These are phyloP conservation scores for Trichacis sp. DNA, from an alignment of 2,888 invertebrate genomes.

Conservation along the genomic window DNA sequence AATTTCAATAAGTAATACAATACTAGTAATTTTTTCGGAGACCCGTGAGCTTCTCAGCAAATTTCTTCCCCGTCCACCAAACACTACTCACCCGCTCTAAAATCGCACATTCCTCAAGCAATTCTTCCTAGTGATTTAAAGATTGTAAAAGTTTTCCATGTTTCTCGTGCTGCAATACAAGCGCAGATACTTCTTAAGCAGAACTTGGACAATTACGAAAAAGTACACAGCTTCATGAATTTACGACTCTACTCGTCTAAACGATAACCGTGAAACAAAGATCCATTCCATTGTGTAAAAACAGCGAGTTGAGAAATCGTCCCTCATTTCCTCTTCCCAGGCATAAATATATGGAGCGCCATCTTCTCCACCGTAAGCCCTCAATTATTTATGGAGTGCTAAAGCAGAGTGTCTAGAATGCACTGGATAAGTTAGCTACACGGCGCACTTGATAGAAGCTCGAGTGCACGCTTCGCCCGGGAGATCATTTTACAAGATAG, in stretches of 20 bases:
- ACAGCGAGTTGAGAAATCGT: not conserved
- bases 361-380: slow-evolving; percentile 9
- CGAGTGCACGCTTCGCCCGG: slow-evolving; percentile 10
- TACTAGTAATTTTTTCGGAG: no score
- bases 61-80: no score
- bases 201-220: slow-evolving; percentile 57
- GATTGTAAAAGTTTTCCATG: slow-evolving; percentile 51
- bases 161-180: slow-evolving; percentile 10
- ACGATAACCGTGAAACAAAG: no score
- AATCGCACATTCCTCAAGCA: slow-evolving; percentile 44
- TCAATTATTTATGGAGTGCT: slow-evolving; percentile 21
- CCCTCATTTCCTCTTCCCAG: slow-evolving; percentile 13
- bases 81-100: slow-evolving; percentile 28
- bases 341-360: slow-evolving; percentile 8
- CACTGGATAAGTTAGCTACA: slow-evolving; percentile 9
- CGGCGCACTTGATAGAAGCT: slow-evolving; percentile 24
- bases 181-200: slow-evolving; percentile 21
- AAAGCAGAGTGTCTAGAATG: slow-evolving; percentile 9
- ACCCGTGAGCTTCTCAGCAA: no score
- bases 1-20: no score
- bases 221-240: slow-evolving; percentile 59
- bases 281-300: no score
- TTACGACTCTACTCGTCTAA: no score
- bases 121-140: slow-evolving; percentile 50
- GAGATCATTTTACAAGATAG: slow-evolving; percentile 38